Evolutionary conservation across 2,888 invertebrate species (phyloP), one percentile per base, ranked within the genome.

Genomic region (Yponomeuta malinellus): DNA sequence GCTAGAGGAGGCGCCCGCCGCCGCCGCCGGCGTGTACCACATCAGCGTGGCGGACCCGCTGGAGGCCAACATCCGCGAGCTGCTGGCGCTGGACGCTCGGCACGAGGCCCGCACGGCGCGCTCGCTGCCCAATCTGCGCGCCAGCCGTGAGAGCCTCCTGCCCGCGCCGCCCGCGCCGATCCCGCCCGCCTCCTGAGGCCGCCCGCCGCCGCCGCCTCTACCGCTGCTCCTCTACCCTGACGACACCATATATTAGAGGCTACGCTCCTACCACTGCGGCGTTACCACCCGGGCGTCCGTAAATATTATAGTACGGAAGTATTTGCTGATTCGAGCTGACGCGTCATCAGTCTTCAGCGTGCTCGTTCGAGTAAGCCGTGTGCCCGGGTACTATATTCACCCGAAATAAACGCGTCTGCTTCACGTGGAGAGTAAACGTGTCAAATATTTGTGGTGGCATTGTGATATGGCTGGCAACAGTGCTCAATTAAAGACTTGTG

Each of bases 81-180:
- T 90, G 80, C 83, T 88, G 75, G 86, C 88, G 75, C 85, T 93
- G 78, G 93, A 94, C 81, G 93, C 93, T 76, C 80, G 86, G 72
- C 85, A 88, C 29, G 83, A 80, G 78, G 85, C 87, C 85, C 83
- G 94, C 82, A 84, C 87, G 87, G 85, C 93, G 78, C 88, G 88
- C 75, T 90, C 90, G 76, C 93, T 95, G 91, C 95, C 95, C 87
- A 95, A 95, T 92, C 92, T 95, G 88, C 95, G 94, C 86, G 94
- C 95, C 79, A 94, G 94, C 84, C 94, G 93, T 83, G 94, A 94
- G 85, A 93, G 93, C 81, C 90, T 94, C 79, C 91, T 94, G 77
- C 93, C 92, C 81, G 83, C 83, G 75, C 15, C 66, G 72, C 52
- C 72, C 73, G 9, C 71, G 71, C 70, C 82, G 93, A 90, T 87